These are phyloP conservation scores for Sinosuthora webbiana DNA, from an alignment of 2,113 vertebrate genomes.

Conservation along the genomic window DNA sequence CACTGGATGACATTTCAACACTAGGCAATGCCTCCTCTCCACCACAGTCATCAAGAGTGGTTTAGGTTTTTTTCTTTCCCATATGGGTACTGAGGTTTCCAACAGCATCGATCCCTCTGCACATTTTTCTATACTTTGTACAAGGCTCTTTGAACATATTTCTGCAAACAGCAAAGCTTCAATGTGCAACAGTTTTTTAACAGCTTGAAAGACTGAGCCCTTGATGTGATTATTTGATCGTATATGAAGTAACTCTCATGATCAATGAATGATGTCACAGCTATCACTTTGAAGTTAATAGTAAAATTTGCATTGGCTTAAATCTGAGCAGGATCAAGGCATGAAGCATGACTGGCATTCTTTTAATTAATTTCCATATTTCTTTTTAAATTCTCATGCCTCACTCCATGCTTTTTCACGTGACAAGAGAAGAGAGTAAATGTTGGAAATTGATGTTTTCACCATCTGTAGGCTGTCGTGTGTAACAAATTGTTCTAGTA, in stretches of 20 bases:
- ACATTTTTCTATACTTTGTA: conserved; percentile 35
- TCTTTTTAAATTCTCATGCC: conserved; percentile 42
- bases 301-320: conserved; percentile 37
- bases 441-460: neutral
- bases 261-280: conserved; percentile 45
- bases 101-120: conserved; percentile 29
- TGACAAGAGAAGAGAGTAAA: conserved; percentile 4
- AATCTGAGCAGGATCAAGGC: conserved; percentile 37
- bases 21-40: conserved; percentile 47
- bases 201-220: conserved; percentile 31
- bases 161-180: conserved; percentile 28
- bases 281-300: conserved; percentile 48
- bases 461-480: conserved; percentile 1
- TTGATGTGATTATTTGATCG: conserved; percentile 50
- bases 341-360: conserved; percentile 3
- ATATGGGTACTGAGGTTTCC: conserved; percentile 49
- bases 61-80: neutral
- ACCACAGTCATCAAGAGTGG: conserved; percentile 38
- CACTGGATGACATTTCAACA: conserved; percentile 54
- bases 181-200: conserved; percentile 39
- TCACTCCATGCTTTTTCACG: conserved; percentile 8
- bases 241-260: conserved; percentile 30
- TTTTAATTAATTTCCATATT: conserved; percentile 49
- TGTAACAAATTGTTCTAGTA: conserved; percentile 40
- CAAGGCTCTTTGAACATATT: conserved; percentile 31